Conservation (phyloP, 53 echinoderm and acorn worm genomes). For the Pentamera pediparva region DNA sequence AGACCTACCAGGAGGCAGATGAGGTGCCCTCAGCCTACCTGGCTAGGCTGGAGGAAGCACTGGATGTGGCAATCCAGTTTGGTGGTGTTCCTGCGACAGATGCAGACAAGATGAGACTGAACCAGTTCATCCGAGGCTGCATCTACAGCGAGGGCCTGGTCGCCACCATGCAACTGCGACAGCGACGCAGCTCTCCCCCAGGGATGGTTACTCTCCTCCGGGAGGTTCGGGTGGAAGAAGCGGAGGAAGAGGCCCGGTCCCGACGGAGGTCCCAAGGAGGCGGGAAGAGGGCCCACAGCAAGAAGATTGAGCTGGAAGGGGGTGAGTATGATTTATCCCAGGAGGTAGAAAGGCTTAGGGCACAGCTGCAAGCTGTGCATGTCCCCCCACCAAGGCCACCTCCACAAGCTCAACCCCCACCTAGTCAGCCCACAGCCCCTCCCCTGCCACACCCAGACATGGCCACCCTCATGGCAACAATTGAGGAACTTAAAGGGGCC, state of each 20-base stretch:
- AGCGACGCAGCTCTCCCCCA: not conserved
- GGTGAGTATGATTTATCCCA: not conserved
- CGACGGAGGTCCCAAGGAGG: not conserved
- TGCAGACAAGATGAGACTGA: slow-evolving; percentile 26
- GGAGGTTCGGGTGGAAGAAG: not conserved
- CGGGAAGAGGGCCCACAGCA: not conserved
- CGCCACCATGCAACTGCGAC: not conserved
- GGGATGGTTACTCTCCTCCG: not conserved
- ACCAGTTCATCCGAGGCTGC: slow-evolving; percentile 37
- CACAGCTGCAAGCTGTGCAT: slow-evolving; percentile 4
- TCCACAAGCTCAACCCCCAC: not conserved
- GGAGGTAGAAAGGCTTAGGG: not conserved
- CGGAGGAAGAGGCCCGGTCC: not conserved
- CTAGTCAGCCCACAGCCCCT: not conserved
- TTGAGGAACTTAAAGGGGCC: slow-evolving; percentile 22
- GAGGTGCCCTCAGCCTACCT: slow-evolving; percentile 38
- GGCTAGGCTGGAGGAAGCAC: slow-evolving; percentile 6
- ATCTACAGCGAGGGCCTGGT: slow-evolving; percentile 24
- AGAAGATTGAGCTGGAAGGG: not conserved
- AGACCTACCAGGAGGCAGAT: slow-evolving; percentile 27
- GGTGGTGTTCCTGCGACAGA: slow-evolving; percentile 28
- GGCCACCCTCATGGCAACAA: slow-evolving; percentile 1
- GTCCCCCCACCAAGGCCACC: not conserved
- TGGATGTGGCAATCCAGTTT: slow-evolving; percentile 31
- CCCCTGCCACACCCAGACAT: not conserved